Percentiles rank a stretch among this genome's conserved stretches.
Evolutionary conservation across 2,113 vertebrate species (phyloP).

Genomic region (Myiagra hebetior): DNA sequence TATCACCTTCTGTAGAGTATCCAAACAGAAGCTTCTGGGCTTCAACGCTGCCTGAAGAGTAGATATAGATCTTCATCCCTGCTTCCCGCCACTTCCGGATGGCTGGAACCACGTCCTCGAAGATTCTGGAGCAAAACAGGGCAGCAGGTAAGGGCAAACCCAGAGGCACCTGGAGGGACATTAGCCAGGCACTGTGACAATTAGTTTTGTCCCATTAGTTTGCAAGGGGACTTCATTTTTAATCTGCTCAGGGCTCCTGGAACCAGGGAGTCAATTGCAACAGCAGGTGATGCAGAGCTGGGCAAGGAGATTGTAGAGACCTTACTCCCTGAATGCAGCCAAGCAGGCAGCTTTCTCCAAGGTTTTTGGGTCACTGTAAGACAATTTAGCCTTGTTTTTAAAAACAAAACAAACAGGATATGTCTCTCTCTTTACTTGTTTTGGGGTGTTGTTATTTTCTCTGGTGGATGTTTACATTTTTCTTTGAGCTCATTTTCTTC

Average conservation of each 20-base stretch:
- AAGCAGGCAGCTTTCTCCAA: background rate
- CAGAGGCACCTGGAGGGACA: background rate
- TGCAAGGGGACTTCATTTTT: background rate
- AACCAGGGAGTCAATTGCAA: background rate
- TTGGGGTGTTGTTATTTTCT: background rate
- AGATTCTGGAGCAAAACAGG: slow-evolving; percentile 77
- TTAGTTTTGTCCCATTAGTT: background rate
- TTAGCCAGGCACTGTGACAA: background rate
- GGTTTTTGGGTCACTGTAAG: background rate
- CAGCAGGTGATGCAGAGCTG: background rate
- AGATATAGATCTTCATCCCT: slow-evolving; percentile 89
- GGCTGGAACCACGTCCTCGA: slow-evolving; percentile 89
- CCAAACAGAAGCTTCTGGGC: slow-evolving; percentile 94
- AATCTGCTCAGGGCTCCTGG: background rate
- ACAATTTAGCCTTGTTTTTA: background rate
- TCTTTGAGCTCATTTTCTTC: background rate
- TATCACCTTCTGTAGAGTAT: slow-evolving; percentile 89
- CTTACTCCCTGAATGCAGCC: background rate
- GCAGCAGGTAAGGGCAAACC: background rate
- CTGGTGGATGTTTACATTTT: background rate
- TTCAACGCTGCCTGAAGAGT: slow-evolving; percentile 95
- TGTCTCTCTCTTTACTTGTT: background rate
- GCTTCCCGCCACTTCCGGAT: slow-evolving; percentile 85
- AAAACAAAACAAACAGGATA: background rate
- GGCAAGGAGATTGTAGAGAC: background rate